Percentiles rank a stretch among this genome's conserved stretches.
Conservation (phyloP, 2,113 vertebrate genomes). For the Glaucomys volans region DNA sequence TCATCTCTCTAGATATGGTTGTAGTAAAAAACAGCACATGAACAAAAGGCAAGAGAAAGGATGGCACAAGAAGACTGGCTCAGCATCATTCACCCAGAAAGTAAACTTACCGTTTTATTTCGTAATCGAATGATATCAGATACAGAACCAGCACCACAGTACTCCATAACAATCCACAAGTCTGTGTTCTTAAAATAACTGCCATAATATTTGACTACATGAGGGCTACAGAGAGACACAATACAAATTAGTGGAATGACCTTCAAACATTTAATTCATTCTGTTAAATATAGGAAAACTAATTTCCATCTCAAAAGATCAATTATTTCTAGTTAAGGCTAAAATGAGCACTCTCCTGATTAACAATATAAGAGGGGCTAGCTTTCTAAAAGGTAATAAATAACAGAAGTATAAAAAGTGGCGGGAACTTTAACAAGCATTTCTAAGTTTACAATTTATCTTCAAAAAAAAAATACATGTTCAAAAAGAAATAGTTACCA, state of each 20-base stretch:
- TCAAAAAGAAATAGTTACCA: slow-evolving; percentile 41
- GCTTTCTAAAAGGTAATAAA: slow-evolving; percentile 1
- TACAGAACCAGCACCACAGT: slow-evolving; percentile 96
- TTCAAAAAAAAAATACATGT: slow-evolving; percentile 43
- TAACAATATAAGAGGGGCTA: slow-evolving; percentile 5
- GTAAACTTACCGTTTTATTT: slow-evolving; percentile 93
- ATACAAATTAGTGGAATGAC: background rate
- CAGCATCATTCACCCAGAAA: background rate
- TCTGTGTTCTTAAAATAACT: slow-evolving; percentile 99
- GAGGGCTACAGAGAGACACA: slow-evolving; percentile 78
- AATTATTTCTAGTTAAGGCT: slow-evolving; percentile 31
- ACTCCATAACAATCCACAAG: slow-evolving; percentile 99
- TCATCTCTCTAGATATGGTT: background rate
- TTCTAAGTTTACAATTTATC: slow-evolving; percentile 27
- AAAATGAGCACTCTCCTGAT: background rate
- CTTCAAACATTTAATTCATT: background rate
- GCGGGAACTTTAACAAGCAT: background rate
- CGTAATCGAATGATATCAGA: slow-evolving; percentile 96
- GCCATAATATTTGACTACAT: slow-evolving; percentile 96
- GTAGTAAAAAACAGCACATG: background rate
- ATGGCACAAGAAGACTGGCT: background rate
- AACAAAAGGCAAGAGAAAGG: background rate
- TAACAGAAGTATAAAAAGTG: background rate
- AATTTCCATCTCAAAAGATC: background rate
- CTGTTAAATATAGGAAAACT: slow-evolving; percentile 11